Conservation (phyloP, 2,113 vertebrate genomes). For the Nothocercus julius region DNA sequence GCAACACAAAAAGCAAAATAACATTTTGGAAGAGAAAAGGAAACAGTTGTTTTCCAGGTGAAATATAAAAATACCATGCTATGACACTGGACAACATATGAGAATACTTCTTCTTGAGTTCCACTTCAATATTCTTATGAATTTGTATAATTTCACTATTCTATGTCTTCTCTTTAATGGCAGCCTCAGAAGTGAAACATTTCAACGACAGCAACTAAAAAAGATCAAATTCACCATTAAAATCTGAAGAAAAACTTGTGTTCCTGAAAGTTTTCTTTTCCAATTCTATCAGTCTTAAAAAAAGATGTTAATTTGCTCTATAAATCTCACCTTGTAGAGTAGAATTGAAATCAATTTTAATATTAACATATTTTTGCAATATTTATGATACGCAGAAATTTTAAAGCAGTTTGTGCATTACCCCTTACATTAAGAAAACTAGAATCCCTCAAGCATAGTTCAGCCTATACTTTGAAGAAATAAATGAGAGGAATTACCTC, state of each 20-base stretch:
- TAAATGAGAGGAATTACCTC: too few relatives aligned
- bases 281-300: neutral
- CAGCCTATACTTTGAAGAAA: too few relatives aligned
- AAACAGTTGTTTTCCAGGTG: neutral
- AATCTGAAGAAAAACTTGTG: neutral
- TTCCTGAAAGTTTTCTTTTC: neutral
- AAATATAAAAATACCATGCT: neutral
- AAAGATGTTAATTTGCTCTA: too few relatives aligned
- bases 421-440: too few relatives aligned
- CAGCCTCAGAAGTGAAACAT: neutral
- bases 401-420: too few relatives aligned
- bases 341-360: too few relatives aligned
- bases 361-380: too few relatives aligned
- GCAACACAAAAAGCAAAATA: neutral
- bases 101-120: neutral
- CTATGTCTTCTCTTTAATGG: neutral
- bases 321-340: too few relatives aligned
- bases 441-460: too few relatives aligned
- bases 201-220: neutral
- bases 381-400: too few relatives aligned
- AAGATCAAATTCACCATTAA: neutral
- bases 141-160: neutral
- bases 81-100: neutral
- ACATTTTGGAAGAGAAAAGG: neutral
- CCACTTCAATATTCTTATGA: neutral